Base-by-base conservation (phyloP, 2,113 vertebrate species). In the Prietella phreatophila region DNA sequence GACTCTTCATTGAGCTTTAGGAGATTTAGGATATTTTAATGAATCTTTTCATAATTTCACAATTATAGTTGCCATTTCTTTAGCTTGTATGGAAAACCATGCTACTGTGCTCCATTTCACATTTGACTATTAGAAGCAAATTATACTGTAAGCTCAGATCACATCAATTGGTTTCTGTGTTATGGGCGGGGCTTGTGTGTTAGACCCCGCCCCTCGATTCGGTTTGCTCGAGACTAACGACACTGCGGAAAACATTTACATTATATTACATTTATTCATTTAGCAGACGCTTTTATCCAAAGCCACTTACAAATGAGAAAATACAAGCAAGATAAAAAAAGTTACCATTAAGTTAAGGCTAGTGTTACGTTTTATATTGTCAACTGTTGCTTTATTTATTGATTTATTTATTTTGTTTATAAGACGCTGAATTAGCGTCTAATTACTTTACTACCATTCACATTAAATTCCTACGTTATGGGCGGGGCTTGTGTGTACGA, bases 401-500 rank as follows among this genome's bases (percentile, higher is more conserved):
- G 1, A 67, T 47, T 47, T 0, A 5, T 33, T 30, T 5, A 67
- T 47, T 47, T 7, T 1, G 39, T 78, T 78, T 78, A 42, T 25
- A 78, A 69, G 20, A 33, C 30, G 30, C 33, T 69, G 39, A 19
- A 39, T 36, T 39, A 71, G 5, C n/a, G n/a, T n/a, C n/a, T n/a
- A n/a, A n/a, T n/a, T n/a, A n/a, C 17, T 71, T 71, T 10, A 60
- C 73, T 73, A 83, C 69, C 56, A 10, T 75, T 75, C 63, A 82
- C 33, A 33, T 47, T 15, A 7, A 8, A 63, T 39, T 84, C 78
- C 22, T 22, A 75, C 4, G n/a, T 33, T 5, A 42, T 67, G 67
- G 88, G 88, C 82, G 14, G 82, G 65, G 85, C 69, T 87, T 47
- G 4, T 56, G 82, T 60, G 85, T 9, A 20, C 25, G 76, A 53